Conservation (phyloP, 2,113 vertebrate species). For the Camelus bactrianus region DNA sequence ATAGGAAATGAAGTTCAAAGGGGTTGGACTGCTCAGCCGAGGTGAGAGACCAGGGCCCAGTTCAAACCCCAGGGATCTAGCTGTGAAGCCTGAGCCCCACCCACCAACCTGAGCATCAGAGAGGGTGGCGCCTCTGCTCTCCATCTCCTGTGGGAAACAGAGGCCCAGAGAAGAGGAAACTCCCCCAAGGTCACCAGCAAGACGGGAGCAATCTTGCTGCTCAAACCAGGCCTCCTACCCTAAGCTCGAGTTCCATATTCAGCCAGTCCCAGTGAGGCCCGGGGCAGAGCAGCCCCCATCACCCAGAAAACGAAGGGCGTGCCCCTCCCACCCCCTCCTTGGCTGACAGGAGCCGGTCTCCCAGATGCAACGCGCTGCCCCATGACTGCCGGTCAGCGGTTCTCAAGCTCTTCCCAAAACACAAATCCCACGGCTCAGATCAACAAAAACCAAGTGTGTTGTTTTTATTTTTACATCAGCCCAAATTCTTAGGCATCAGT, state of each 20-base stretch:
- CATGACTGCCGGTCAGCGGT: fast-evolving
- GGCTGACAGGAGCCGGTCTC: not conserved
- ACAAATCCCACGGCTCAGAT: not conserved
- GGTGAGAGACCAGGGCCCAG: not conserved
- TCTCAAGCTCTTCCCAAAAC: not conserved
- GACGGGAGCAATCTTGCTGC: not conserved
- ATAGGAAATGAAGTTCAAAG: not conserved
- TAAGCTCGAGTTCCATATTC: not conserved
- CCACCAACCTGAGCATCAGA: not conserved
- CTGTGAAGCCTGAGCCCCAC: not conserved
- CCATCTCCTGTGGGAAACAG: not conserved
- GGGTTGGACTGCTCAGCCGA: not conserved
- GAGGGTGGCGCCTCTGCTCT: not conserved
- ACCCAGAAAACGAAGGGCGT: not conserved
- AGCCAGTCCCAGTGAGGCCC: not conserved
- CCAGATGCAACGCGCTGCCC: not conserved
- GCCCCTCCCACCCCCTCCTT: not conserved
- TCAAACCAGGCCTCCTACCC: not conserved
- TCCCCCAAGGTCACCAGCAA: not conserved
- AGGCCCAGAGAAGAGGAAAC: not conserved
- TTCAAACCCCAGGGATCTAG: not conserved
- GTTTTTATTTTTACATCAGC: slow-evolving; percentile 27
- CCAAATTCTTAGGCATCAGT: not conserved
- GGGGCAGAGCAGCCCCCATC: not conserved
- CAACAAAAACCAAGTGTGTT: not conserved